Evolutionary conservation across 2,113 vertebrate species (phyloP), one percentile per base, ranked within the genome.

Genomic region (Natator depressus): DNA sequence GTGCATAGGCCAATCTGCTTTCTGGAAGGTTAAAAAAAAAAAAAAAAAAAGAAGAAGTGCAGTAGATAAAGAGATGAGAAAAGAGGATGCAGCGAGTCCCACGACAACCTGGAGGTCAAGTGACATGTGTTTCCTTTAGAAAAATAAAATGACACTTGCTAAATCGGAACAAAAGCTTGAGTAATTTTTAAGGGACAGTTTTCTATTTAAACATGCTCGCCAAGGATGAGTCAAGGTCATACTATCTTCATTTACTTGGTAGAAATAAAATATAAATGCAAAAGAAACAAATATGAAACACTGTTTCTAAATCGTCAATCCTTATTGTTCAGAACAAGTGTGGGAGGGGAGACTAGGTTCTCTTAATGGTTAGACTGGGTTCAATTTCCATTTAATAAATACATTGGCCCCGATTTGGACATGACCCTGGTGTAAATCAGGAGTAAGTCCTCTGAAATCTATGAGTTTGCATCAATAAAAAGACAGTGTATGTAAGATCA

Each of bases 1-100:
- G 98, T 99, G 99, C 99, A 99, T 98, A 35, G 99, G 98, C 99
- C 99, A 99, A 95, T 99, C 99, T 92, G 97, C 98, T 98, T 98
- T 99, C 99, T 99, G 96, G 94, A 92, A 98, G 97, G 59, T 93
- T 4, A 85, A 55, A 31, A 91, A 94, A 91, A 90, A 57, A 82
- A 42, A 87, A 54, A 31, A 91, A 50, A 14, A 81, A 59, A n/a
- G n/a, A 42, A 82, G 1, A 35, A 35, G n/a, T 2, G 84, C 13
- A 1, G 11, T 82, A 89, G 57, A 95, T 49, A 82, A 85, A 94
- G 69, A 78, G 49, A 84, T 3, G 81, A 91, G 95, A 97, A 96
- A 91, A 88, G 88, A 95, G 94, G 92, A 95, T 97, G 88, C 89
- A 91, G 7, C 20, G 87, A 89, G 83, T 91, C 94, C 94, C 87